These are phyloP conservation scores for Urocolius indicus DNA, from an alignment of 2,113 vertebrate genomes.

Conservation along the genomic window DNA sequence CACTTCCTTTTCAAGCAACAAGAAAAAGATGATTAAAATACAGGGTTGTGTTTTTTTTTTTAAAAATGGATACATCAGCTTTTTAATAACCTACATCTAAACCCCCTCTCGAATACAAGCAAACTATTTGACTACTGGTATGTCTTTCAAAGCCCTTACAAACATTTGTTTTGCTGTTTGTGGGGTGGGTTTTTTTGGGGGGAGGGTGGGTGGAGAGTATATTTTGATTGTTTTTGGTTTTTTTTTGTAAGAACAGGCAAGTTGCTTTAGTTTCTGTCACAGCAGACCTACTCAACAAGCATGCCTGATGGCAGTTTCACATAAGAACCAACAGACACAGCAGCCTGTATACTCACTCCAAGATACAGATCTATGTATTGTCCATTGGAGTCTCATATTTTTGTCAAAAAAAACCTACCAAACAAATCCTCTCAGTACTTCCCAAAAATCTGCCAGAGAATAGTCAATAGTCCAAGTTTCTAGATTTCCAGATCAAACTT, in stretches of 20 bases:
- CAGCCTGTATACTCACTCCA: not conserved
- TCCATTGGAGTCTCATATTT: not conserved
- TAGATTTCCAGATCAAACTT: not conserved
- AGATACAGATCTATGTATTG: fast-evolving
- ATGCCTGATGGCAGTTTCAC: not conserved
- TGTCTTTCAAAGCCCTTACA: not conserved
- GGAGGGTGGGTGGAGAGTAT: not conserved
- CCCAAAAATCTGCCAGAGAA: not conserved
- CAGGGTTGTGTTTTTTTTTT: not conserved
- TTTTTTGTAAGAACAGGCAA: not conserved
- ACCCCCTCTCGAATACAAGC: not conserved
- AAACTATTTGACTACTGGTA: not conserved
- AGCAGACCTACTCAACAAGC: not conserved
- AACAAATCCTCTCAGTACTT: not conserved
- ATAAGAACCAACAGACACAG: not conserved
- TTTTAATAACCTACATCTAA: not conserved
- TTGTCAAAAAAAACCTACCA: not conserved
- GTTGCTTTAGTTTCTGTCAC: not conserved
- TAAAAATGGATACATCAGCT: not conserved
- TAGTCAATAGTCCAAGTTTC: fast-evolving
- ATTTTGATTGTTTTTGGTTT: not conserved
- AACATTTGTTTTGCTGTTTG: not conserved
- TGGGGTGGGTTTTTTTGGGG: not conserved
- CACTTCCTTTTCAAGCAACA: not conserved
- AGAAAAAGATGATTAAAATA: not conserved